Evolutionary conservation across 2,888 invertebrate species (phyloP), one percentile per base, ranked within the genome.

Genomic region (Luperina testacea): DNA sequence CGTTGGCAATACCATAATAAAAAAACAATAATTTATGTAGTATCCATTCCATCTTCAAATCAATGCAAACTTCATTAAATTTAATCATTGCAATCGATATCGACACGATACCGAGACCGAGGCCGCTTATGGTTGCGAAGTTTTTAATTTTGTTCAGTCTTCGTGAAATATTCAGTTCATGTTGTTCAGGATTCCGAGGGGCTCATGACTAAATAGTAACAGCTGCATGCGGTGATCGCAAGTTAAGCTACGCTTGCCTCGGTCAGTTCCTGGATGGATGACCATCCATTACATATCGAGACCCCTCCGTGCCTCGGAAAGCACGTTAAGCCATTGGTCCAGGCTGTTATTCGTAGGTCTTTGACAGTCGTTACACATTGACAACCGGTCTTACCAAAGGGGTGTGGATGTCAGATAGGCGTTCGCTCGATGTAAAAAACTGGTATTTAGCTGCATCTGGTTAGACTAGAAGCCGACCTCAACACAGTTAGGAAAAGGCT

Each of bases 31-130:
- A 67, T 82, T 64, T 27, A 57, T 32, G 57, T 8, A n/a, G 42
- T 74, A 20, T 57, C 17, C 20, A 63, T 63, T 45, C 53, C 53
- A 75, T 83, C 75, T 80, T 69, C 38, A 53, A 64, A 38, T 24
- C 1, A 42, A 38, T 61, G 45, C 57, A 63, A 65, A 51, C 24
- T n/a, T 73, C 8, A 71, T 73, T 70, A 4, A 78, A 65, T 64
- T 64, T 82, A 79, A 68, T 75, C 51, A 72, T 45, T 68, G 6
- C 75, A 82, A 82, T 79, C 82, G 82, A 82, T 82, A 82, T 45
- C 75, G 53, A 79, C 74, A 68, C 82, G 82, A 82, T 82, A 82
- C 53, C 75, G 53, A 79, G 79, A 68, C 63, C 74, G 32, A 79
- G 79, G 75, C 59, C 72, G 45, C 24, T 9, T 11, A 51, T 42